Evolutionary conservation across 2,113 vertebrate species (phyloP), one percentile per base, ranked within the genome.

Genomic region (Sebastes fasciatus): DNA sequence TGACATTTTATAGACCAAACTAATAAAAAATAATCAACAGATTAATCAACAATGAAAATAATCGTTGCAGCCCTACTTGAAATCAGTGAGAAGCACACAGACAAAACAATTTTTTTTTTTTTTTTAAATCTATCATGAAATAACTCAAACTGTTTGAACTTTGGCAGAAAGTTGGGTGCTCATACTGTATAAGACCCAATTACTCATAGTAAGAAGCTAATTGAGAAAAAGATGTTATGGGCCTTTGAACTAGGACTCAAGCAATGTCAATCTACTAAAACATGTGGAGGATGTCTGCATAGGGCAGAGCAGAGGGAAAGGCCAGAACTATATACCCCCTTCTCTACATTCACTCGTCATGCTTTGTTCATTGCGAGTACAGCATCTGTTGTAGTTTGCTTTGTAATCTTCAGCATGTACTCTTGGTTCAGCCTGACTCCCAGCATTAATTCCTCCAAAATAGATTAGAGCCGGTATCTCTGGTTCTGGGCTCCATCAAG

Each of bases 401-500:
- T 46, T 48, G 40, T 79, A 54, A 81, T 86, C 77, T 77, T 77
- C 60, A 73, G 62, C 83, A n/a, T 46, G 60, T 21, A 10, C 76
- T 74, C 45, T 60, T 62, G 42, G 71, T 80, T 82, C 71, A 74
- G 83, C 71, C 81, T 12, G 42, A 62, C 60, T 81, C 62, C 9
- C 69, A 76, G 79, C 87, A 85, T 85, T 91, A 90, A 88, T 87
- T 86, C 72, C 74, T 84, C 70, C 62, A 93, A 93, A 94, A 90
- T 77, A 88, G 91, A 93, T 94, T 92, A 93, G 74, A 78, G 92
- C 34, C 42, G 5, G 61, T 90, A 84, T 93, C 90, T 92, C 60
- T 14, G 80, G 85, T 89, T 92, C 92, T 87, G 81, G 92, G 48
- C 84, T 90, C 92, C 92, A 93, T 93, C 92, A 92, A 73, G 91